Percentiles rank a stretch among this genome's conserved stretches.
These are phyloP conservation scores for Liodrosophila aerea DNA, from an alignment of 2,888 invertebrate genomes.

Conservation along the genomic window DNA sequence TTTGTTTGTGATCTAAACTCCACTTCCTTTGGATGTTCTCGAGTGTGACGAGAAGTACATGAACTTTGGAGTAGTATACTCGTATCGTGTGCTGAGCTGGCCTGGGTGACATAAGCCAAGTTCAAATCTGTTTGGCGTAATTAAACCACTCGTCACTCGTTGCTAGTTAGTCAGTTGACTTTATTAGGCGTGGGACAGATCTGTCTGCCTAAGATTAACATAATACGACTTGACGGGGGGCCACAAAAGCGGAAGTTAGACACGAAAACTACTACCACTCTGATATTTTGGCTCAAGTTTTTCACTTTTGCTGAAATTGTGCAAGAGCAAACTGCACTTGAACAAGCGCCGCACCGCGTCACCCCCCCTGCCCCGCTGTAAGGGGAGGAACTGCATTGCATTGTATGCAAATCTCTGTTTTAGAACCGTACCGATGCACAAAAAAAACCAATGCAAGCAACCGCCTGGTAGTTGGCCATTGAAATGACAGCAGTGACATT, in stretches of 20 bases:
- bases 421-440: constrained; percentile 2
- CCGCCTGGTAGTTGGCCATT: constrained; percentile 45
- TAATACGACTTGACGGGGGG: constrained; percentile 17
- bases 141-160: constrained; percentile 42
- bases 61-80: constrained; percentile 42
- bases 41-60: constrained; percentile 72
- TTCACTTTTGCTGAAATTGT: constrained; percentile 46
- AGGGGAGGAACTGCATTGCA: constrained; percentile 34
- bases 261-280: not conserved
- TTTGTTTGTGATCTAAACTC: constrained; percentile 43
- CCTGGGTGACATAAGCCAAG: constrained; percentile 75
- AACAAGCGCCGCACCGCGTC: constrained; percentile 33
- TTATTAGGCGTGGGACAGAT: constrained; percentile 71
- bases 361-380: not conserved
- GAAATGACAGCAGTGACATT: constrained; percentile 70
- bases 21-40: constrained; percentile 67
- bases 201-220: constrained; percentile 43
- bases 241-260: constrained; percentile 55
- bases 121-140: constrained; percentile 53
- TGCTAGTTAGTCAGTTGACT: constrained; percentile 48
- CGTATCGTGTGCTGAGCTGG: constrained; percentile 8
- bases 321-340: constrained; percentile 68
- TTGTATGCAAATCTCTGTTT: constrained; percentile 65
- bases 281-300: constrained; percentile 19
- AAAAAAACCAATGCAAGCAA: constrained; percentile 32